These are phyloP conservation scores for Metaphire vulgaris DNA, from an alignment of 1,140 invertebrate genomes.

Conservation along the genomic window DNA sequence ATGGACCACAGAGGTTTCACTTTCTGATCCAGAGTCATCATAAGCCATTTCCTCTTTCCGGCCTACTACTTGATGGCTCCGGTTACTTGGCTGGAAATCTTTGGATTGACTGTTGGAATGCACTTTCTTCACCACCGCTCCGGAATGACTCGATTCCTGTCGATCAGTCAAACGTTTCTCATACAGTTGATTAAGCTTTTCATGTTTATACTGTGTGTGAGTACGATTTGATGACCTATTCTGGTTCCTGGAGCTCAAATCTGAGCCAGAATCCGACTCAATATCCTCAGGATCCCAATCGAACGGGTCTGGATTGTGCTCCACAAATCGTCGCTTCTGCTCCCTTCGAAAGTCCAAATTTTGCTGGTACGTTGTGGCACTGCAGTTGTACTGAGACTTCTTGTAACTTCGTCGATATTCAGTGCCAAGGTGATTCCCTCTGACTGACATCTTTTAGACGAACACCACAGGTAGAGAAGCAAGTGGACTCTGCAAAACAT, in stretches of 20 bases:
- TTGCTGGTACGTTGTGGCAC: not conserved
- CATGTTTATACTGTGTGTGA: not conserved
- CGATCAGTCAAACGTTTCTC: not conserved
- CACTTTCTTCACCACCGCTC: not conserved
- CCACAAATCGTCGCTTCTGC: slow-evolving; percentile 30
- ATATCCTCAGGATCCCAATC: slow-evolving; percentile 38
- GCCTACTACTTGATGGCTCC: not conserved
- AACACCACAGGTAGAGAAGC: too few relatives aligned
- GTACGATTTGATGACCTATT: not conserved
- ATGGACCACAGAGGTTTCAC: not conserved
- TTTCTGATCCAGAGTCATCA: not conserved
- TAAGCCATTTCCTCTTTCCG: not conserved
- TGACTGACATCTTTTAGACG: too few relatives aligned
- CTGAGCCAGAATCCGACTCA: not conserved
- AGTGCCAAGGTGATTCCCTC: not conserved
- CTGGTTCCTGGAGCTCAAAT: not conserved
- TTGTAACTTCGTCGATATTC: not conserved
- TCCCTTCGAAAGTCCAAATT: not conserved
- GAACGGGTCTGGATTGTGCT: slow-evolving; percentile 39
- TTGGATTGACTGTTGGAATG: too few relatives aligned
- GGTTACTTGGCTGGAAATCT: not conserved
- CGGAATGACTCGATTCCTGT: not conserved
- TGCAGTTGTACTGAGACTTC: not conserved
- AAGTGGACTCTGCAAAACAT: too few relatives aligned
- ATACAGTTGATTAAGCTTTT: not conserved